Evolutionary conservation across 2,113 vertebrate genomes (phyloP), one percentile per base, ranked within the genome.

Genomic region (Empidonax traillii): DNA sequence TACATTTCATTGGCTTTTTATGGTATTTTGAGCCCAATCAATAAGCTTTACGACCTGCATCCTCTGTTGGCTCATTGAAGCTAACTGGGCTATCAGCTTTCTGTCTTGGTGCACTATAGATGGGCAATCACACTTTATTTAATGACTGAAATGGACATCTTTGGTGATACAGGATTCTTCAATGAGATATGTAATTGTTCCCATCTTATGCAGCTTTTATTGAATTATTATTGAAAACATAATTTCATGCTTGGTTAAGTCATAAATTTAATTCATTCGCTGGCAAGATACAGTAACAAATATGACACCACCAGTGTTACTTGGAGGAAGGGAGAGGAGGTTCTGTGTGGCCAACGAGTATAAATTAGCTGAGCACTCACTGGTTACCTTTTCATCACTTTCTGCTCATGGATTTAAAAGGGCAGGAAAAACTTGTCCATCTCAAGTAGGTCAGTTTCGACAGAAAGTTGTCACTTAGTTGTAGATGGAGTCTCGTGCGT

Each of bases 191-290:
- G 85, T 97, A 97, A 97, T 97, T 96, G 87, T 87, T 95, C 81
- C 73, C 51, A 93, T 62, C 74, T 97, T 97, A 94, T 85, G 91
- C 56, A 84, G 89, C 71, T 67, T 69, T 96, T 96, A 96, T 93
- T 97, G 95, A 97, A 97, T 97, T 98, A 96, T 94, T 97, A 97
- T 96, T 96, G 97, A 97, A 97, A 98, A 97, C 95, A 94, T 93
- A 88, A 98, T 98, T 98, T 97, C 92, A 33, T 97, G 97, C 97
- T 97, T 95, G 79, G 78, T 86, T 92, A 97, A 97, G 92, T 97
- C 58, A 83, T 94, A 98, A 98, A 98, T 97, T 97, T 94, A 95
- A 98, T 97, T 96, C 88, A 87, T 94, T 97, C 19, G 12, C 94
- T 89, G 67, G 89, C 52, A 95, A 97, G 95, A 89, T 93, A 91